Conservation (phyloP, 1,140 invertebrate species). For the Aphelinus certus region DNA sequence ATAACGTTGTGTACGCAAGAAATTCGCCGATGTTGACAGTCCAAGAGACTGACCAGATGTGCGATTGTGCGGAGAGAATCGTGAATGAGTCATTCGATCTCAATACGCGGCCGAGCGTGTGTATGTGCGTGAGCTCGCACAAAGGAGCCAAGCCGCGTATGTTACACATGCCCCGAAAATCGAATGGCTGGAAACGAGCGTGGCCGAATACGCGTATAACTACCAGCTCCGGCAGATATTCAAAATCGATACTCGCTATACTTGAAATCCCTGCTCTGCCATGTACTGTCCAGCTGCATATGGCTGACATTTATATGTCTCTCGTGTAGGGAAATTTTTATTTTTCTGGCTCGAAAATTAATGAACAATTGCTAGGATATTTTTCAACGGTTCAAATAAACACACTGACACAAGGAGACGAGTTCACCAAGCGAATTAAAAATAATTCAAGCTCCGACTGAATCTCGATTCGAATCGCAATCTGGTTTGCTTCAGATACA, state of each 20-base stretch:
- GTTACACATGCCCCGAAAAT: not conserved
- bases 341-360: too few relatives aligned
- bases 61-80: conserved; percentile 50
- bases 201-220: not conserved
- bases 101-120: conserved; percentile 26
- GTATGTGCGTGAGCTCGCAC: conserved; percentile 7
- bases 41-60: conserved; percentile 52
- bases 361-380: too few relatives aligned
- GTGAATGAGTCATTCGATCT: conserved; percentile 53
- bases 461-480: too few relatives aligned
- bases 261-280: not conserved
- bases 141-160: conserved; percentile 4
- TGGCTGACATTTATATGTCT: too few relatives aligned
- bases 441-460: too few relatives aligned
- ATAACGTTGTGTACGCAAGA: not conserved
- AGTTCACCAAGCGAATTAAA: too few relatives aligned
- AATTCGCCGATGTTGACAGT: conserved; percentile 37
- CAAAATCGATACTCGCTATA: not conserved
- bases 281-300: too few relatives aligned
- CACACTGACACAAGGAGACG: too few relatives aligned
- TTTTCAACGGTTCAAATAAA: too few relatives aligned
- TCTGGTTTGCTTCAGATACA: too few relatives aligned
- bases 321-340: too few relatives aligned
- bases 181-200: not conserved
- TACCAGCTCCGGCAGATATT: not conserved